Evolutionary conservation across 2,888 invertebrate species (phyloP), one percentile per base, ranked within the genome.

Genomic region (Coelinius sp.): DNA sequence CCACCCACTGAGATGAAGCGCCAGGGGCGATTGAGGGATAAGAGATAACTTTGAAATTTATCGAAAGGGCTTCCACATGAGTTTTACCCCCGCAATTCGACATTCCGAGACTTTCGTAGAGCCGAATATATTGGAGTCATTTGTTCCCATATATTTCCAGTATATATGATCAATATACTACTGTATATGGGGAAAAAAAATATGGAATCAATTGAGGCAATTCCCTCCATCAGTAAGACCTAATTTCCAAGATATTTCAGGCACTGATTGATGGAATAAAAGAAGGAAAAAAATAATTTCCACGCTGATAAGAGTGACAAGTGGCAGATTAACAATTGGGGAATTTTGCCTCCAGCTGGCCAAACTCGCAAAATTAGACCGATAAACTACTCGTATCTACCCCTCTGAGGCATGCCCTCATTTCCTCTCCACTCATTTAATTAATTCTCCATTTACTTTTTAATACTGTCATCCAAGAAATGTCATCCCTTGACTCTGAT

Each of bases 301-400:
- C 35, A 3, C n/a, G 62, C 10, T 10, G 41, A 35, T 0, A 24
- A 25, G 59, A 64, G 14, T 52, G 38, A 62, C 64, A 53, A 64
- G 52, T 46, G 46, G 31, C 38, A 63, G 46, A 49, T 62, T 49
- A 69, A 69, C 49, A 69, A 63, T 69, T 31, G 38, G 31, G 49
- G 10, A 65, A 63, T 56, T 53, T 70, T 14, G 63, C 41, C 35
- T 14, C 10, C 6, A 24, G 63, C 20, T 6, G 24, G 27, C 35
- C 8, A 4, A n/a, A n/a, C 24, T 52, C 38, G 27, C n/a, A n/a
- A 53, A 31, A 68, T 68, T 70, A 64, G 70, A 52, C 52, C 63
- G 70, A 70, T 64, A 66, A 71, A 59, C 66, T 66, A 22, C 22
- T 71, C 31, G 31, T 44, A 17, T 38, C n/a, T n/a, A n/a, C 24